Conservation (phyloP, 2,888 invertebrate genomes). For the Bombylius discolor region DNA sequence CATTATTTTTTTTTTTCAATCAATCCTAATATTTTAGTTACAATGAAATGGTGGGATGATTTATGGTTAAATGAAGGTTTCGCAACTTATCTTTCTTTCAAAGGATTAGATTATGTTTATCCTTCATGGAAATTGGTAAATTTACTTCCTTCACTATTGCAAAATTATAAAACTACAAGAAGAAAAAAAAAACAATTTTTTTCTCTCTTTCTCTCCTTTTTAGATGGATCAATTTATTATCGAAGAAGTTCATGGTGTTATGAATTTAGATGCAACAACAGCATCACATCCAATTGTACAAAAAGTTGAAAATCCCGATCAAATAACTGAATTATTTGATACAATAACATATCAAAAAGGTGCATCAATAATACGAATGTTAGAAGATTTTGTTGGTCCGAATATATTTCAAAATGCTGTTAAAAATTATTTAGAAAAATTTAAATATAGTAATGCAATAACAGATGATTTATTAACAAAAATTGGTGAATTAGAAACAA, state of each 20-base stretch:
- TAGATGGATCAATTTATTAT: conserved; percentile 67
- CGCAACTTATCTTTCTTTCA: conserved; percentile 77
- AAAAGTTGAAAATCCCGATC: conserved; percentile 68
- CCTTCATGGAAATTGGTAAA: conserved; percentile 69
- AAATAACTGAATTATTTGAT: conserved; percentile 87
- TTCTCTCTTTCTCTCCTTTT: conserved; percentile 17
- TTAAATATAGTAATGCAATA: conserved; percentile 60
- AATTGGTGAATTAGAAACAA: conserved; percentile 41
- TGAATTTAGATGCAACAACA: conserved; percentile 61
- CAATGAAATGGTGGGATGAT: conserved; percentile 90
- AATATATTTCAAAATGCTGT: conserved; percentile 60
- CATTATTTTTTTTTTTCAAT: neutral
- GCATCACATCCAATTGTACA: conserved; percentile 86
- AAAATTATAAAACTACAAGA: neutral
- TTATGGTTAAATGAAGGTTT: conserved; percentile 91
- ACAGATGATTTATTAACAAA: conserved; percentile 59
- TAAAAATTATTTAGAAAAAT: conserved; percentile 56
- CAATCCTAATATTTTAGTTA: conserved; percentile 43
- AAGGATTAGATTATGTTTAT: conserved; percentile 56
- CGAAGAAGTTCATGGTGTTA: conserved; percentile 56
- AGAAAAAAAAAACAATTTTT: conserved; percentile 1
- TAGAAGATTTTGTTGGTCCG: conserved; percentile 60
- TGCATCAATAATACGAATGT: conserved; percentile 76
- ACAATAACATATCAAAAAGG: conserved; percentile 87
- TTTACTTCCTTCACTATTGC: neutral